Evolutionary conservation across 2,888 invertebrate species (phyloP), one percentile per base, ranked within the genome.

Genomic region (Apoderus coryli): DNA sequence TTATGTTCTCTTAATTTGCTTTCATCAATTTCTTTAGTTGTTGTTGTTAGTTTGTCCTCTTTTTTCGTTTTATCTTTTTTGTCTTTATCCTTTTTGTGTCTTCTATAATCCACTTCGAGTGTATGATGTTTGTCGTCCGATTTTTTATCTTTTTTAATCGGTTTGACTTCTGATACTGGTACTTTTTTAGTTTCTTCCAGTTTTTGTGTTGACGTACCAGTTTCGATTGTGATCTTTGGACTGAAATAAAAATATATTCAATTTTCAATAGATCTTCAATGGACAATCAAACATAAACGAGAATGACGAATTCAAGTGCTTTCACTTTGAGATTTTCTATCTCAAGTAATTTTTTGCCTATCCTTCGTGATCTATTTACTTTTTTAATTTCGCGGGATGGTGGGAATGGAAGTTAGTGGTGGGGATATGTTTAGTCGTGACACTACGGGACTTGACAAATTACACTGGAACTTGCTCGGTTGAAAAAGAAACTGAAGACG

Each of bases 221-320:
- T 54, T 46, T 58, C 57, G 15, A 57, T 58, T 13, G 43, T 56
- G n/a, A 58, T 58, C 37, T 53, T 56, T 2, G 57, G 57, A 33
- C 56, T 56, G 36, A 24, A 49, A 47, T 16, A 25, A 19, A 19
- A 19, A 19, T 23, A 12, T 29, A n/a, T n/a, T n/a, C n/a, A n/a
- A n/a, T n/a, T n/a, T n/a, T n/a, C n/a, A n/a, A n/a, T n/a, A n/a
- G n/a, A n/a, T n/a, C n/a, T n/a, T n/a, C n/a, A n/a, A n/a, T n/a
- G n/a, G n/a, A n/a, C n/a, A n/a, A n/a, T n/a, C n/a, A n/a, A n/a
- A n/a, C n/a, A n/a, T n/a, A n/a, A n/a, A n/a, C n/a, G n/a, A n/a
- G n/a, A n/a, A n/a, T n/a, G n/a, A n/a, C n/a, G n/a, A n/a, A n/a
- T n/a, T n/a, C n/a, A n/a, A n/a, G n/a, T n/a, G n/a, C n/a, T n/a